phyloP scores from a whole-genome alignment of 1,140 invertebrate species.

The Drosophila cardini region DNA sequence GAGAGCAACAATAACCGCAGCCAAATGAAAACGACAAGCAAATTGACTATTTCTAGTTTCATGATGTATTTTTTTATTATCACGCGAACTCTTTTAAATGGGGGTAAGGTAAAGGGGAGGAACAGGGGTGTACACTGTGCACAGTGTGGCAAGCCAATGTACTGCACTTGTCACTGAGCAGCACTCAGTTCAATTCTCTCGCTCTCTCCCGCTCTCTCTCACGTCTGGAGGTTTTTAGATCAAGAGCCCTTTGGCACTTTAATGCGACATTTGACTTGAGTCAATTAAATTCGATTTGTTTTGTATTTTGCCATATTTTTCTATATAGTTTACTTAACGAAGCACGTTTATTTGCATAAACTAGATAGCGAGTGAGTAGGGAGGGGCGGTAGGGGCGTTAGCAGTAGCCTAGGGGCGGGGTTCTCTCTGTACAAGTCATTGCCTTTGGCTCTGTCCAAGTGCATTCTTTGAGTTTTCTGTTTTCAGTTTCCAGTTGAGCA shows the following conservation, averaged over 20 bases:
- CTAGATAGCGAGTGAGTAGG: neutral
- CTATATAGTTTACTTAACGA: constrained; percentile 65
- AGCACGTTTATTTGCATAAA: constrained; percentile 61
- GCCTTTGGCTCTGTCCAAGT: constrained; percentile 7
- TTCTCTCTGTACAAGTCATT: neutral
- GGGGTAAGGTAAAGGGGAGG: neutral
- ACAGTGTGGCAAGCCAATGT: neutral
- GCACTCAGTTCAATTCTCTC: neutral
- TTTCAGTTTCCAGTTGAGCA: constrained; percentile 16
- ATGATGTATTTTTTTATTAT: constrained; percentile 41
- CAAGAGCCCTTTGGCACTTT: constrained; percentile 57
- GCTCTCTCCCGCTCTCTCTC: neutral
- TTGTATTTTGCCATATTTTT: constrained; percentile 58
- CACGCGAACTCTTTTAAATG: constrained; percentile 61
- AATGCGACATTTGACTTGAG: constrained; percentile 69
- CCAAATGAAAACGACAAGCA: constrained; percentile 67
- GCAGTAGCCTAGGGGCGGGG: neutral
- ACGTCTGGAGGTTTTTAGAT: constrained; percentile 14
- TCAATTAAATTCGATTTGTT: constrained; percentile 80
- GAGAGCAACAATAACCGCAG: constrained; percentile 49
- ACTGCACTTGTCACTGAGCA: constrained; percentile 7
- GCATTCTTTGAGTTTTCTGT: constrained; percentile 27
- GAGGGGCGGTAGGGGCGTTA: too few relatives aligned
- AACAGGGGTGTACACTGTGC: neutral
- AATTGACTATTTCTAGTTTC: constrained; percentile 60